Percentiles rank a stretch among this genome's conserved stretches.
Conservation (phyloP, 2,113 vertebrate species). For the Climacteris rufus region DNA sequence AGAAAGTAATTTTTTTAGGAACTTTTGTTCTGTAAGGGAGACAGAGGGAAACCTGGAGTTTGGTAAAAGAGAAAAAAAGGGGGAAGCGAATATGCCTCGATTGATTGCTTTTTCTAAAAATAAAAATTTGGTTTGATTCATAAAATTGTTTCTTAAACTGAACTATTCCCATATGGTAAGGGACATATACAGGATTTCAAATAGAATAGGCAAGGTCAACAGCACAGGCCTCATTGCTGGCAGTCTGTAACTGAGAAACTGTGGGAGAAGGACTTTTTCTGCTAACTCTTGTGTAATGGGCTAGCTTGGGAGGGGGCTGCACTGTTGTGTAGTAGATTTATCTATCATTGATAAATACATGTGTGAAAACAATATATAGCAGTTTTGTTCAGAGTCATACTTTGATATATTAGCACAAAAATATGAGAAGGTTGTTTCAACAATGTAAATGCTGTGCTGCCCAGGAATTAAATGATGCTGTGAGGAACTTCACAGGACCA, state of each 20-base stretch:
- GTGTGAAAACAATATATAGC: background rate
- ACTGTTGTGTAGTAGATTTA: background rate
- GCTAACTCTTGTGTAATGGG: background rate
- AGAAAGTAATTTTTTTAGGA: background rate
- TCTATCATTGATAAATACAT: background rate
- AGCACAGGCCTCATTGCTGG: background rate
- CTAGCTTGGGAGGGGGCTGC: background rate
- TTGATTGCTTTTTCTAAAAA: background rate
- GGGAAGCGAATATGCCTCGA: fast-evolving
- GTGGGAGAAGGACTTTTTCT: background rate
- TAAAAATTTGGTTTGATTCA: background rate
- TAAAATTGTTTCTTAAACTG: background rate
- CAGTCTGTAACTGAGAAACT: background rate
- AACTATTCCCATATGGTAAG: background rate
- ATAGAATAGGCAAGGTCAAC: background rate
- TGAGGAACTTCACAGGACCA: background rate
- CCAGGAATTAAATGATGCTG: background rate
- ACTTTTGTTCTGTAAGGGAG: background rate
- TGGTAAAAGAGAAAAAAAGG: background rate
- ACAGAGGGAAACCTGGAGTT: background rate
- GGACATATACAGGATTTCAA: background rate
- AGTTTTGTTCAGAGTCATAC: background rate
- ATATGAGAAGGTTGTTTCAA: background rate
- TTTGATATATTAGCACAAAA: background rate
- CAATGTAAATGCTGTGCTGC: background rate